Base-by-base conservation (phyloP, 1,140 invertebrate genomes). In the Nasonia giraulti region DNA sequence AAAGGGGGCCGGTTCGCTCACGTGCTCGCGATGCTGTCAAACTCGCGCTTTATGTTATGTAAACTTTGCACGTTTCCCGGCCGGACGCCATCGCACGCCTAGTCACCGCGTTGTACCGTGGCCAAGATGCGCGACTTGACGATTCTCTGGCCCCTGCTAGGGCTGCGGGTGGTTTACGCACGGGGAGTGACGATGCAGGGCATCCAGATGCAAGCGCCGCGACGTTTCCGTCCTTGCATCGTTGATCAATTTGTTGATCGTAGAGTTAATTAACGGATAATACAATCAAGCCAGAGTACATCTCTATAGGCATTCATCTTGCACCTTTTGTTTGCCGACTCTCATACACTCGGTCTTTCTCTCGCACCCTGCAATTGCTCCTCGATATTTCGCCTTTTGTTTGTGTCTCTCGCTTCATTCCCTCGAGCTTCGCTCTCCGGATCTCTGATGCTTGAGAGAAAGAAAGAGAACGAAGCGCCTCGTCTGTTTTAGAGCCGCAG, bases 11-110 rank as follows among this genome's bases (percentile, higher is more conserved):
- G 87, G 85, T 7, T 37, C 31, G 33, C 89, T 92, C 91, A 92
- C 91, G 91, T 91, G 91, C 89, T 90, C 89, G 87, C 86, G 2
- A 44, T 50, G 8, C 91, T 92, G 92, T 93, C 92, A 93, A 93
- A 92, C 90, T 91, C 88, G 50, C 27, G 23, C 23, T 10, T 5
- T n/a, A 20, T 92, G 91, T 92, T 92, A 92, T 92, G 91, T 92
- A 93, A 92, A 92, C 91, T 91, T 90, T 86, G 89, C 88, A 88
- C 87, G 87, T 90, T 89, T 89, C 73, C 87, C 91, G 91, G 90
- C 89, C 62, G 86, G 76, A 82, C 78, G 91, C 90, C 91, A 91
- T 91, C 62, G 66, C 27, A 62, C 73, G 62, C 40, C 17, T 20
- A 33, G 0, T 47, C 23, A 40, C 31, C 27, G 55, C 17, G 5